Evolutionary conservation across 2,888 invertebrate species (phyloP), one percentile per base, ranked within the genome.

Genomic region (Elmis aenea): DNA sequence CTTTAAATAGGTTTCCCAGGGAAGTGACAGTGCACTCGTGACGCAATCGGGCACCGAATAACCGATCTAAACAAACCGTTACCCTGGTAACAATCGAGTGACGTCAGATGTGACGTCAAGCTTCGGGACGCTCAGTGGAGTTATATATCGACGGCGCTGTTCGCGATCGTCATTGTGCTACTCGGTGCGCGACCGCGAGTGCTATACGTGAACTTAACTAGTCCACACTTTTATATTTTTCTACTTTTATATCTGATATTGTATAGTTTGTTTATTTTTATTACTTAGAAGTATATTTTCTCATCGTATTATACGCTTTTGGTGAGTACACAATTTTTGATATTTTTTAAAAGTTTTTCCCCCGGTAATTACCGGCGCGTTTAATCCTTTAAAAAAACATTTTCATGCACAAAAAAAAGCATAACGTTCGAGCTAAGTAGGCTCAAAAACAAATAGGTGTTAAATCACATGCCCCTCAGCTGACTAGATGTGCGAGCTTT

Each of bases 31-130:
- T 73, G 72, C 72, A 73, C 72, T 69, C 70, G 69, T 75, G 75
- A 73, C 75, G 74, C 74, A 75, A 74, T 73, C 66, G 64, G 68
- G 68, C 66, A 65, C 64, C 69, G 70, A 70, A 67, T 70, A 70
- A 67, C 68, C 68, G 70, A 71, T 71, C 60, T 57, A 64, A 64
- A 64, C 62, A 64, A 64, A 63, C 61, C 58, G 64, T 64, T 56
- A 52, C 59, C 61, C 40, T 46, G 55, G 59, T 52, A 57, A 63
- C 64, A 49, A 49, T 62, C 57, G 51, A 67, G 52, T 62, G 64
- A 64, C 64, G 64, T 65, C 59, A 50, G 30, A 12, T 27, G 41
- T 47, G 47, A 43, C 57, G 57, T 48, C 69, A 69, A 71, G 67
- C 70, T 26, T 51, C 49, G 55, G 49, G 42, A 49, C 47, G 45